A percentile compares a stretch with the other conserved stretches of the same genome.
These are phyloP conservation scores for Sminthopsis crassicaudata DNA, from an alignment of 2,113 vertebrate genomes.

Conservation along the genomic window DNA sequence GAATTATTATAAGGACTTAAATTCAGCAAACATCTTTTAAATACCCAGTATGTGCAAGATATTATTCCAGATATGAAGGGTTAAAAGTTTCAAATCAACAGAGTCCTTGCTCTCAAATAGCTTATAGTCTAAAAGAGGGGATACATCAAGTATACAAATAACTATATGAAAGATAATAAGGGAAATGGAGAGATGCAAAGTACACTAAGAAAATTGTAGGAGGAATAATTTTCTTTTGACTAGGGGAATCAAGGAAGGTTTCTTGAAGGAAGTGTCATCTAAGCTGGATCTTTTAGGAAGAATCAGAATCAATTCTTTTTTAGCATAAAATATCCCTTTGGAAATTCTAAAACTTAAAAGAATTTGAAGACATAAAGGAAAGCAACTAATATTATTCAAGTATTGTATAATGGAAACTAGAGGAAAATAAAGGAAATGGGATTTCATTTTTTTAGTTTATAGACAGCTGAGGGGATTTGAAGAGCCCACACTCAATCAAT, in stretches of 20 bases:
- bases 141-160: neutral
- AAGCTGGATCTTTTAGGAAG: neutral
- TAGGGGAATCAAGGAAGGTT: neutral
- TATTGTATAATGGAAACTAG: slow-evolving; percentile 48
- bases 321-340: slow-evolving; percentile 36
- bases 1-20: neutral
- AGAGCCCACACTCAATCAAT: neutral
- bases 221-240: neutral
- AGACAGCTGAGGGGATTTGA: slow-evolving; percentile 20
- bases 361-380: slow-evolving; percentile 6
- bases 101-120: neutral
- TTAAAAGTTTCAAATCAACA: neutral
- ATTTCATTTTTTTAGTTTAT: slow-evolving; percentile 36
- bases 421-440: slow-evolving; percentile 31
- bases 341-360: slow-evolving; percentile 24
- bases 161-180: neutral
- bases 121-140: neutral
- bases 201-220: neutral
- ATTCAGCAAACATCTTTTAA: neutral
- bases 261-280: neutral
- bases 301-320: slow-evolving; percentile 12
- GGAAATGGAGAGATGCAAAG: neutral
- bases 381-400: neutral
- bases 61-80: neutral
- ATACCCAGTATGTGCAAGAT: neutral